A percentile compares a stretch with the other conserved stretches of the same genome.
Conservation (phyloP, 2,113 vertebrate genomes). For the human region DNA sequence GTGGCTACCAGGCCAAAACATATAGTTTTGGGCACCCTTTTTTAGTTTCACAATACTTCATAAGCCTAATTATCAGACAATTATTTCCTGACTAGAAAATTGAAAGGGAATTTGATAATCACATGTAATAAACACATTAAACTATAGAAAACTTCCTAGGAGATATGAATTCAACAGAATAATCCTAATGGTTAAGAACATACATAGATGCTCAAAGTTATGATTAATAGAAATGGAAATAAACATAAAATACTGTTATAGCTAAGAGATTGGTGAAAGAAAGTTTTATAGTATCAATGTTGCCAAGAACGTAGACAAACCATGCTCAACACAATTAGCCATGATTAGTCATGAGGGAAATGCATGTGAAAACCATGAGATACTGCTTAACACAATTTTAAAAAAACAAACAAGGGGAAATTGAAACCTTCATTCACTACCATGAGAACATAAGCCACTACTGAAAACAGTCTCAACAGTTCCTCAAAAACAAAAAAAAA, state of each 20-base stretch:
- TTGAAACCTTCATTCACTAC: neutral
- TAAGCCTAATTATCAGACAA: slow-evolving; percentile 39
- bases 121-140: neutral
- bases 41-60: neutral
- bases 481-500: neutral
- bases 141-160: neutral
- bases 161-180: neutral
- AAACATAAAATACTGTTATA: neutral
- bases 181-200: neutral
- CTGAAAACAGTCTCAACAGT: neutral
- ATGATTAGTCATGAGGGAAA: neutral
- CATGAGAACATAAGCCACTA: neutral
- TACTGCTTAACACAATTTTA: neutral
- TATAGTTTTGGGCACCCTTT: neutral
- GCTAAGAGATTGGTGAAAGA: neutral
- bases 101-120: neutral
- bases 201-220: neutral
- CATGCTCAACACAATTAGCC: neutral
- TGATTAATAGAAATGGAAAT: neutral
- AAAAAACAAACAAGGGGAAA: neutral
- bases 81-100: slow-evolving; percentile 36
- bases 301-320: neutral
- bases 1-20: neutral
- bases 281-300: neutral
- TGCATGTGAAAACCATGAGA: neutral